Base-by-base conservation (phyloP, 2,797 vertebrate species). In the Pteropus rufus region DNA sequence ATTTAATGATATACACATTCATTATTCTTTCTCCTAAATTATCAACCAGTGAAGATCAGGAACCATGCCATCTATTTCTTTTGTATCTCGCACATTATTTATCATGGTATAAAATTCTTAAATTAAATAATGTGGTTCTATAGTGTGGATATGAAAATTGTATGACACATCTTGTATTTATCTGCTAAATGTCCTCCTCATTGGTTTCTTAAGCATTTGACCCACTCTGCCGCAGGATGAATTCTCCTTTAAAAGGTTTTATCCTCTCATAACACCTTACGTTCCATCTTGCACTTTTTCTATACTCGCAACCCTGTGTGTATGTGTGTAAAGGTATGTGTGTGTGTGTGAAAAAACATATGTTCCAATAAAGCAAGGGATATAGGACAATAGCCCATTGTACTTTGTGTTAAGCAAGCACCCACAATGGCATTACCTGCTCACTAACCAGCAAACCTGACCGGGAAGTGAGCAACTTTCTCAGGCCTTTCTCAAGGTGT, bases 381-480 rank as follows among this genome's bases (percentile, higher is more conserved):
- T 16, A 9, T 12, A 18, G 24, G 46, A 82, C 31, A 88, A 93
- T 8, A 96, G 34, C 12, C 21, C 31, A 23, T 7, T 77, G 60
- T 36, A 67, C 49, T 31, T 89, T 54, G 12, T 18, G 16, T n/a
- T 64, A 89, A 94, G 34, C 76, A 92, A 72, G 29, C 29, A 44
- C 60, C 49, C 23, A 10, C 6, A 36, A 46, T 75, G 41, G 31
- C 1, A 0, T 54, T 26, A 14, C 41, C 84, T 60, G 12, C 26
- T 46, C 7, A 34, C 23, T 49, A 89, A 80, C 52, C 29, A 60
- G n/a, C 86, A 96, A 93, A 80, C n/a, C 23, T 81, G 92, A 82
- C 81, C 93, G 83, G 46, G 86, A 94, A 72, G 16, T 93, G 24
- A 97, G 34, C 91, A 86, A 67, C 49, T 79, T 93, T 97, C 97